Percentiles rank a stretch among this genome's conserved stretches.
Conservation (phyloP, 2,888 invertebrate genomes). For the Gymnocheta viridis region DNA sequence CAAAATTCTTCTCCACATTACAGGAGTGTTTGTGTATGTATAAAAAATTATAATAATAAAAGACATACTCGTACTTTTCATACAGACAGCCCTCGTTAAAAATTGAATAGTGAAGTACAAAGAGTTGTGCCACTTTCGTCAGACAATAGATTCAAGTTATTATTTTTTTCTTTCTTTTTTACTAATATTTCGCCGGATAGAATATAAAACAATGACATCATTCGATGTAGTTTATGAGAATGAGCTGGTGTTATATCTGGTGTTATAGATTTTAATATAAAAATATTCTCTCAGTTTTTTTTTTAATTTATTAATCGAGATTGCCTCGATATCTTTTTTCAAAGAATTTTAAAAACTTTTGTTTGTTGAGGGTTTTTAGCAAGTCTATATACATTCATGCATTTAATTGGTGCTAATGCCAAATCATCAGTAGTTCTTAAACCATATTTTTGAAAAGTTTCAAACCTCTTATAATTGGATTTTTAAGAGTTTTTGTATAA, state of each 20-base stretch:
- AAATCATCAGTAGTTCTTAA: too few relatives aligned
- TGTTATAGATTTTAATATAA: slow-evolving; percentile 26
- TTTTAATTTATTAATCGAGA: slow-evolving; percentile 39
- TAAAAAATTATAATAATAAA: neutral
- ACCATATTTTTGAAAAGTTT: too few relatives aligned
- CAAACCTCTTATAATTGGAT: too few relatives aligned
- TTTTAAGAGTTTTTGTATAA: too few relatives aligned
- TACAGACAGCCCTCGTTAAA: neutral
- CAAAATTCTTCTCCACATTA: slow-evolving; percentile 13
- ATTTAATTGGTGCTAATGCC: too few relatives aligned
- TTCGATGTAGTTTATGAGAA: slow-evolving; percentile 7
- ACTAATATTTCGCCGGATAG: slow-evolving; percentile 10
- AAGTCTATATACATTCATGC: too few relatives aligned
- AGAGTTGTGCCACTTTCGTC: slow-evolving; percentile 30
- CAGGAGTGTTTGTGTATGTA: slow-evolving; percentile 7
- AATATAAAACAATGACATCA: slow-evolving; percentile 29
- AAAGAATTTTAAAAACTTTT: too few relatives aligned
- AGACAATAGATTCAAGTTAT: slow-evolving; percentile 41
- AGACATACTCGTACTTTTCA: slow-evolving; percentile 14
- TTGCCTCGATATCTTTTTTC: too few relatives aligned
- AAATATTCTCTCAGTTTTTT: too few relatives aligned
- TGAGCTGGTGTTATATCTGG: slow-evolving; percentile 1
- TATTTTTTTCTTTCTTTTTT: neutral
- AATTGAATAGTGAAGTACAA: neutral
- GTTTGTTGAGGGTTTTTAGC: too few relatives aligned